A percentile compares a stretch with the other conserved stretches of the same genome.
Conservation (phyloP, 2,888 invertebrate species). For the Drosophila mettleri region DNA sequence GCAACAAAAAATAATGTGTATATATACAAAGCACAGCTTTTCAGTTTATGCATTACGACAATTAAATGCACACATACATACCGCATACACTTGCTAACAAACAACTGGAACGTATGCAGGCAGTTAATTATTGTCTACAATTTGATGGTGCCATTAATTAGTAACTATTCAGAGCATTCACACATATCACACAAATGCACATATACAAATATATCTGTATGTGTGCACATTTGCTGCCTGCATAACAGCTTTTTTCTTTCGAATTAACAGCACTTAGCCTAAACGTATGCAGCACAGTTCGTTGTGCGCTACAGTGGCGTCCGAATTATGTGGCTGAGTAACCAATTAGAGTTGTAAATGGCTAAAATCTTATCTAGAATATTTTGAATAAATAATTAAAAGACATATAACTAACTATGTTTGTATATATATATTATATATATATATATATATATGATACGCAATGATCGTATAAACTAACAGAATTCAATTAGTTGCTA, state of each 20-base stretch:
- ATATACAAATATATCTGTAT: background rate
- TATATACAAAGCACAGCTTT: background rate
- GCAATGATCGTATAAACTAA: background rate
- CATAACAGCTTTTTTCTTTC: background rate
- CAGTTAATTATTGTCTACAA: constrained; percentile 38
- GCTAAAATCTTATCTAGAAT: background rate
- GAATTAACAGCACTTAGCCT: constrained; percentile 20
- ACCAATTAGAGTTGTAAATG: background rate
- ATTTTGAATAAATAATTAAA: background rate
- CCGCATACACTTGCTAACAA: constrained; percentile 8
- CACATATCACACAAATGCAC: background rate
- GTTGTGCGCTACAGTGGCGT: constrained; percentile 26
- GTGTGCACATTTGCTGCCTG: background rate
- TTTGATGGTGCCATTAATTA: constrained; percentile 46
- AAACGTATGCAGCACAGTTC: constrained; percentile 43
- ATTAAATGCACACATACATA: constrained; percentile 9
- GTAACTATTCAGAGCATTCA: constrained; percentile 19
- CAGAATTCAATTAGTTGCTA: constrained; percentile 32
- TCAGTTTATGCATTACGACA: constrained; percentile 15
- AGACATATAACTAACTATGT: background rate
- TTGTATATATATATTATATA: background rate
- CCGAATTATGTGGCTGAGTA: background rate
- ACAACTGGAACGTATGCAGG: constrained; percentile 22
- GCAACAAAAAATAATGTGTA: background rate
- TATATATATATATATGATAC: background rate